A percentile compares a stretch with the other conserved stretches of the same genome.
phyloP scores from a whole-genome alignment of 2,113 vertebrate species.

The Panthera leo region DNA sequence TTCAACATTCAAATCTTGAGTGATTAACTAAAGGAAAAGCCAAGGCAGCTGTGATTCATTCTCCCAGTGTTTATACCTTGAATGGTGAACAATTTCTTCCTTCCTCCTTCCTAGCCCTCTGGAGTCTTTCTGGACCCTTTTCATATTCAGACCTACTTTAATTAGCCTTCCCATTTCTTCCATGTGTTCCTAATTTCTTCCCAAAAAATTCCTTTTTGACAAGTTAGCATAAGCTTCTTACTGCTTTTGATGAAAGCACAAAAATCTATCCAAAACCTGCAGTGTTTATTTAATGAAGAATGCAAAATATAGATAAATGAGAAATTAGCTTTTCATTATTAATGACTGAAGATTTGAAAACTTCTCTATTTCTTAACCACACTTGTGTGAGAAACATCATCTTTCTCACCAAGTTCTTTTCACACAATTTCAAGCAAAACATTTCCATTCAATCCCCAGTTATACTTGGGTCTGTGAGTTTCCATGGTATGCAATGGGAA shows the following conservation, averaged over 20 bases:
- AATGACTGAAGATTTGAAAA: neutral
- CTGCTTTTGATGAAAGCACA: neutral
- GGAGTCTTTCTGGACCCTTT: neutral
- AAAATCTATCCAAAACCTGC: neutral
- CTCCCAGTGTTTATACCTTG: neutral
- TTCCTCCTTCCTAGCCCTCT: neutral
- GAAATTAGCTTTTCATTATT: neutral
- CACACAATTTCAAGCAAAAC: neutral
- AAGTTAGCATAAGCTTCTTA: neutral
- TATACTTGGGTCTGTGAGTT: neutral
- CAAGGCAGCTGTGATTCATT: neutral
- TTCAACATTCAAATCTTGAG: neutral
- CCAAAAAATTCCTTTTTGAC: neutral
- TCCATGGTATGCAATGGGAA: neutral
- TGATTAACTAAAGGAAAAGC: neutral
- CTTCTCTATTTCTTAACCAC: neutral
- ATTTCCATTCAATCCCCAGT: neutral
- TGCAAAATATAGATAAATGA: neutral
- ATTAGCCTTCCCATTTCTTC: neutral
- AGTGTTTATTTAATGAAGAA: neutral
- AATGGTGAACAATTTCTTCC: neutral
- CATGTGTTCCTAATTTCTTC: neutral
- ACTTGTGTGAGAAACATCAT: neutral
- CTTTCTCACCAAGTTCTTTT: neutral
- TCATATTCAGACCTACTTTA: neutral